Percentiles rank a stretch among this genome's conserved stretches.
Conservation (phyloP, 2,797 vertebrate genomes). For the Diceros bicornis region DNA sequence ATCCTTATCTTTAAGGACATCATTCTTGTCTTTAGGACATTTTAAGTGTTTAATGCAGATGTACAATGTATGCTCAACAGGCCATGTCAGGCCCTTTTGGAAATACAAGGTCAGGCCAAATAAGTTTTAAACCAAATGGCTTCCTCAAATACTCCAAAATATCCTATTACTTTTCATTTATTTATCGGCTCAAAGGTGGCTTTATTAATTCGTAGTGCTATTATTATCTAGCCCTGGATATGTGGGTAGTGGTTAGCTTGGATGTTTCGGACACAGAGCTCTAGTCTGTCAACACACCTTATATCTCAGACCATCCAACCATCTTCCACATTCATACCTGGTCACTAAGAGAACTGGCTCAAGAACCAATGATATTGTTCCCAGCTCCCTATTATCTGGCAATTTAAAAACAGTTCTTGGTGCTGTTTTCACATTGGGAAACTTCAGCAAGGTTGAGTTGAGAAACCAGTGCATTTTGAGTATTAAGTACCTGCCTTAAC, state of each 20-base stretch:
- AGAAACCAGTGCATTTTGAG: background rate
- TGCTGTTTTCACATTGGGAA: slow-evolving; percentile 44
- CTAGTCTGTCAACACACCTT: background rate
- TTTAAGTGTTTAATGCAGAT: too few species aligned
- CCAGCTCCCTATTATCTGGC: background rate
- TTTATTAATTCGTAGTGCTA: slow-evolving; percentile 38
- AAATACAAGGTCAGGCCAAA: too few species aligned
- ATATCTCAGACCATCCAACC: background rate
- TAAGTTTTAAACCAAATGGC: too few species aligned
- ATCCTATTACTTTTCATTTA: too few species aligned
- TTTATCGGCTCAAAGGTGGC: background rate
- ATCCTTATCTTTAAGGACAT: too few species aligned
- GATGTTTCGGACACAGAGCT: background rate
- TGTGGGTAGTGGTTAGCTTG: background rate
- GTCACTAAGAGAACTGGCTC: background rate
- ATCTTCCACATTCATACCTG: slow-evolving; percentile 21
- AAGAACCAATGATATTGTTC: background rate
- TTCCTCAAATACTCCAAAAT: too few species aligned
- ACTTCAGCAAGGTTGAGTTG: background rate
- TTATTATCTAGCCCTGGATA: slow-evolving; percentile 5
- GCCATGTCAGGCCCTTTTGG: too few species aligned
- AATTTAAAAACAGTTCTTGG: slow-evolving; percentile 9
- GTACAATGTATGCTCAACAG: too few species aligned
- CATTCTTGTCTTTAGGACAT: too few species aligned
- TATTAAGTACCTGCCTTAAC: background rate